Percentiles rank a stretch among this genome's conserved stretches.
Conservation (phyloP, 2,113 vertebrate species). For the Gnathonemus longibarbis region DNA sequence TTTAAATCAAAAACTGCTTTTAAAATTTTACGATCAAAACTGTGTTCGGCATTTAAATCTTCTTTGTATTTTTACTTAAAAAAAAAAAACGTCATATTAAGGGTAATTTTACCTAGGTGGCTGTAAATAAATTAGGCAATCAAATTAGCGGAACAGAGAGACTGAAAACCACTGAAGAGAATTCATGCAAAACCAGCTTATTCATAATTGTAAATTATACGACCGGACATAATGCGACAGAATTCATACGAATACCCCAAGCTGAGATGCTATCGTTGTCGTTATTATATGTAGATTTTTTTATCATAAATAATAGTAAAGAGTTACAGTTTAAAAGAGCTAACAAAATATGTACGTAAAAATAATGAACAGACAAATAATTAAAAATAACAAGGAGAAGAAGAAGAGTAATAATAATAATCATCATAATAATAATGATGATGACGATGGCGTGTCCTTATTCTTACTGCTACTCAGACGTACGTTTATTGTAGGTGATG, state of each 20-base stretch:
- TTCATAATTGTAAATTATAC: neutral
- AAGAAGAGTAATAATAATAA: neutral
- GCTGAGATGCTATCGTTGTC: neutral
- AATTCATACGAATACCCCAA: neutral
- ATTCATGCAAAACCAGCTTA: neutral
- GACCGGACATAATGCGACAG: neutral
- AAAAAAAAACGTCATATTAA: neutral
- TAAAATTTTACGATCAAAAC: neutral
- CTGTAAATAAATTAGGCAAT: neutral
- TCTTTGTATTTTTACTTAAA: neutral
- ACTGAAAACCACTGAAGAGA: neutral
- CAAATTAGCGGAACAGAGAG: neutral
- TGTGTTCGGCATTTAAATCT: neutral
- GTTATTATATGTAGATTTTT: neutral
- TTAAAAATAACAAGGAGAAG: neutral
- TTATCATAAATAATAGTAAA: neutral
- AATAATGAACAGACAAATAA: neutral
- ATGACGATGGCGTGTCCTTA: too few species aligned
- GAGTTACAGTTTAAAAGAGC: neutral
- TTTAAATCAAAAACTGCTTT: neutral
- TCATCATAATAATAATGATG: neutral
- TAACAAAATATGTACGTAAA: neutral
- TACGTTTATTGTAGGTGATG: neutral
- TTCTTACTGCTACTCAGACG: neutral
- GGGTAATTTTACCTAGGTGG: neutral